Percentiles rank a stretch among this genome's conserved stretches.
phyloP scores from a whole-genome alignment of 2,113 vertebrate species.

The Nycticryphes semicollaris region DNA sequence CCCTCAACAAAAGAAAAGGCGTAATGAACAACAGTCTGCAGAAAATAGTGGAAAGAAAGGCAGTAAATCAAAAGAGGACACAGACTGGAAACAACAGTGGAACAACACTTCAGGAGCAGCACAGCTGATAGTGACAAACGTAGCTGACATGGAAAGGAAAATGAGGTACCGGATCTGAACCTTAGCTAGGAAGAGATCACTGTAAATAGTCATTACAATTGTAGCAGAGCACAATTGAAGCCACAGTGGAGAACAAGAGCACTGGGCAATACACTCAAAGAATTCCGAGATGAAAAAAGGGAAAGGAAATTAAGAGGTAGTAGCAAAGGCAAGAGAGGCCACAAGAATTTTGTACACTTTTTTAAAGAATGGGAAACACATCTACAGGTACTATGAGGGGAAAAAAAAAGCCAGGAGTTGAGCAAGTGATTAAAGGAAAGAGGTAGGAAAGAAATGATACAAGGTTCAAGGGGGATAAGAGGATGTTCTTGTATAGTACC shows the following conservation, averaged over 20 bases:
- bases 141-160: neutral
- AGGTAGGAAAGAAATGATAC: neutral
- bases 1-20: neutral
- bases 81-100: neutral
- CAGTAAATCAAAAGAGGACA: slow-evolving; percentile 6
- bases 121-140: neutral
- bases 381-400: neutral
- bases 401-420: neutral
- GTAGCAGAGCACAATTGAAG: neutral
- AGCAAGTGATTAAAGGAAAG: slow-evolving; percentile 1
- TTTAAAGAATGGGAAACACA: neutral
- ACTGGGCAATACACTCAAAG: neutral
- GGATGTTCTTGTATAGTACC: neutral
- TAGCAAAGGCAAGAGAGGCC: neutral
- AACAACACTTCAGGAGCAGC: neutral
- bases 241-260: neutral
- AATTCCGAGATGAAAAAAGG: neutral
- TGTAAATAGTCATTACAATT: neutral
- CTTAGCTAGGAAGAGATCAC: neutral
- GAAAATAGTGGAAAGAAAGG: neutral
- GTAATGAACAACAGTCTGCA: neutral
- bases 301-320: slow-evolving; percentile 21
- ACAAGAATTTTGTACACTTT: neutral
- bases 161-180: neutral
- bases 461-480: neutral